Percentiles rank a stretch among this genome's conserved stretches.
These are phyloP conservation scores for Pseudochirops cupreus DNA, from an alignment of 2,797 vertebrate species.

Conservation along the genomic window DNA sequence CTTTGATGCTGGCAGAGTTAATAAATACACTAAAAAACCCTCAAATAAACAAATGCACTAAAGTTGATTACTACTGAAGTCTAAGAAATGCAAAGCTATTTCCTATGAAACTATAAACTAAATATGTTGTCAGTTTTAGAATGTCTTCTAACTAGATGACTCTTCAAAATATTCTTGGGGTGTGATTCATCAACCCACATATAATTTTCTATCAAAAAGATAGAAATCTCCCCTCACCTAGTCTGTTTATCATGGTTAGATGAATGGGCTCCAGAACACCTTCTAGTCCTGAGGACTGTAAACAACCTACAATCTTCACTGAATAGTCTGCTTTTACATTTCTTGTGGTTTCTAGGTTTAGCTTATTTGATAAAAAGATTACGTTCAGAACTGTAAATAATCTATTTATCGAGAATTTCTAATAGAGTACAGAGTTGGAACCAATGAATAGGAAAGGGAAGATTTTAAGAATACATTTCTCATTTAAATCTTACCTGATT, in stretches of 20 bases:
- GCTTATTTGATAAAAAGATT: slow-evolving; percentile 12
- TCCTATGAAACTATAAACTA: not conserved
- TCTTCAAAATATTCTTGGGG: not conserved
- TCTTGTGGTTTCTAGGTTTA: not conserved
- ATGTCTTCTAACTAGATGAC: not conserved
- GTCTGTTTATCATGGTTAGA: not conserved
- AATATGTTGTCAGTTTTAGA: not conserved
- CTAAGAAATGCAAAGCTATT: slow-evolving; percentile 24
- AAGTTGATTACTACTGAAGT: not conserved
- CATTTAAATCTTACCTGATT: slow-evolving; percentile 84
- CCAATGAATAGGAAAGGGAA: slow-evolving; percentile 15
- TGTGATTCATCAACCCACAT: not conserved
- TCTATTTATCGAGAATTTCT: not conserved
- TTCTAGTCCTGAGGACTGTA: not conserved
- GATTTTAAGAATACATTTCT: not conserved
- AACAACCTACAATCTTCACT: not conserved
- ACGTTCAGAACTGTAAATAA: not conserved
- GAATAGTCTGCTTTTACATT: not conserved
- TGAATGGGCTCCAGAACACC: not conserved
- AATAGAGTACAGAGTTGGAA: not conserved
- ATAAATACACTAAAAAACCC: not conserved
- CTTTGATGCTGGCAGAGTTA: not conserved
- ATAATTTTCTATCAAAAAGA: not conserved
- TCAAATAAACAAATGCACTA: not conserved
- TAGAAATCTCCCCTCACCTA: not conserved